Percentiles rank a stretch among this genome's conserved stretches.
phyloP scores from a whole-genome alignment of 92 coral and sea anemone species.

The Scolanthus callimorphus region DNA sequence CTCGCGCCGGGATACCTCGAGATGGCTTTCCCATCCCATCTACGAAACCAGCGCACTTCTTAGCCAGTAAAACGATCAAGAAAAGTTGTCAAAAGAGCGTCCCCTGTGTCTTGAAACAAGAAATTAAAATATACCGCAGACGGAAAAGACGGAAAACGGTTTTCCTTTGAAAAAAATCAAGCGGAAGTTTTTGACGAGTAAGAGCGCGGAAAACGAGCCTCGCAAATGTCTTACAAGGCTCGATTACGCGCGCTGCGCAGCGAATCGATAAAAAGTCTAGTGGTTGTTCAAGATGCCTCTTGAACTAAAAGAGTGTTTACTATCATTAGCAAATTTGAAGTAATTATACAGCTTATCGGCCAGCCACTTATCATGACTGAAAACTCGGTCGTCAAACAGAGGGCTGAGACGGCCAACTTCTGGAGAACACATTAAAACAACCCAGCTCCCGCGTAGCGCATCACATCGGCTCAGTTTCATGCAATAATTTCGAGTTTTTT shows the following conservation, averaged over 20 bases:
- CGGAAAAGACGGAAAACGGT: no score
- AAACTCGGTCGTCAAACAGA: constrained; percentile 4
- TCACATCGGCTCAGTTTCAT: not conserved
- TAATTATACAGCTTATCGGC: constrained; percentile 18
- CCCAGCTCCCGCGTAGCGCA: not conserved
- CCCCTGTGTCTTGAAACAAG: no score
- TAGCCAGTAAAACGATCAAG: no score
- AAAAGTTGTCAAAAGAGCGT: no score
- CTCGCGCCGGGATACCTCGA: not conserved
- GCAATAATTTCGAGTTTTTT: not conserved
- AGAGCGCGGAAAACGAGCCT: no score
- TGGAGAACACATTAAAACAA: constrained; percentile 1
- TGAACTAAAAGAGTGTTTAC: constrained; percentile 39
- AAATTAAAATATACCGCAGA: no score
- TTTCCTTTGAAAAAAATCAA: no score
- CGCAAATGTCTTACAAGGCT: no score
- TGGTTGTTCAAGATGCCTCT: constrained; percentile 5
- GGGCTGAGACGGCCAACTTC: not conserved
- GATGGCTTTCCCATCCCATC: not conserved
- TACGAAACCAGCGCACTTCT: no score
- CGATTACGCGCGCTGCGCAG: no score
- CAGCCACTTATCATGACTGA: constrained; percentile 24
- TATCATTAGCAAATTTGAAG: constrained; percentile 25
- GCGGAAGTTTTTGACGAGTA: no score
- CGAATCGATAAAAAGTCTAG: no score